Conservation (phyloP, 2,113 vertebrate species). For the Phodopus roborovskii region DNA sequence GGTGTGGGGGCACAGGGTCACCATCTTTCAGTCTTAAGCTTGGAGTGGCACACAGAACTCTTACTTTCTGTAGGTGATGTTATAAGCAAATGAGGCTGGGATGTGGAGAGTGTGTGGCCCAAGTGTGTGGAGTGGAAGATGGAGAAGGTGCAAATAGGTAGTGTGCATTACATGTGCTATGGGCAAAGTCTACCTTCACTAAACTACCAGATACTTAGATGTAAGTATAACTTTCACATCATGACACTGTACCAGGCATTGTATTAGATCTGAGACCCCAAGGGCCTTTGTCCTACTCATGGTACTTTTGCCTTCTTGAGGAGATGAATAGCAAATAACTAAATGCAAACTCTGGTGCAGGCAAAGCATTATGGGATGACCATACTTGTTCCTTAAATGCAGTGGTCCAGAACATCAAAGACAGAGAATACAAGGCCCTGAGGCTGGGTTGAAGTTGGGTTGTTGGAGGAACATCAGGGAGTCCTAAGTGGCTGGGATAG, state of each 20-base stretch:
- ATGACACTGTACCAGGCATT: not conserved
- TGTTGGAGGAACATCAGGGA: not conserved
- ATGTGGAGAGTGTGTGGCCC: not conserved
- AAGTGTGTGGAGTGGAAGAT: not conserved
- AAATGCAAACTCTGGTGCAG: not conserved
- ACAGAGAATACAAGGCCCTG: not conserved
- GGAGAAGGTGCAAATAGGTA: not conserved
- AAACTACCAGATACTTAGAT: not conserved
- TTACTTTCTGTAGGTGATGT: not conserved
- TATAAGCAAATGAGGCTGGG: not conserved
- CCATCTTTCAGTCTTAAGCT: not conserved
- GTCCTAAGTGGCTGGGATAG: not conserved
- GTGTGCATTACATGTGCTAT: not conserved
- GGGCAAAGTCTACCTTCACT: not conserved
- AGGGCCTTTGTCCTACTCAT: not conserved
- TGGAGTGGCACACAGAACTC: not conserved
- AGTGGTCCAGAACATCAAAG: not conserved
- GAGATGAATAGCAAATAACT: not conserved
- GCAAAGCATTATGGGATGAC: not conserved
- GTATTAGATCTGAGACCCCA: not conserved
- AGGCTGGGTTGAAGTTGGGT: not conserved
- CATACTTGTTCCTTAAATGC: not conserved
- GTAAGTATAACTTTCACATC: not conserved
- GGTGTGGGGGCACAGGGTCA: not conserved
- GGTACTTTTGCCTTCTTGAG: not conserved